Evolutionary conservation across 1,140 invertebrate species (phyloP).

Genomic region (Drosophila ogumai): DNA sequence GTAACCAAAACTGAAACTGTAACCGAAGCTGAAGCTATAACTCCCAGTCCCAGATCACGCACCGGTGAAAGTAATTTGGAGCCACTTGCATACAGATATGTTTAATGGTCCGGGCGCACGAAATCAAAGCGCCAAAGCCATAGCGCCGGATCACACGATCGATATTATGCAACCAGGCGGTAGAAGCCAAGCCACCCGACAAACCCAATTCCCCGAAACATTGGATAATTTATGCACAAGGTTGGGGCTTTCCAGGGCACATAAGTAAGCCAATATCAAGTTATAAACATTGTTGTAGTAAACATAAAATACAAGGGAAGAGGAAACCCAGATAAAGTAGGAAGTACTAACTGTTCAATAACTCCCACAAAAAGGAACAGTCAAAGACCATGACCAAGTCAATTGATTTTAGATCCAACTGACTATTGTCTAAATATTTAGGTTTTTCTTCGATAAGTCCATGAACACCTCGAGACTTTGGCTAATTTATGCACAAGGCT

Average conservation of each 20-base stretch:
- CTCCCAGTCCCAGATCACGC: constrained; percentile 53
- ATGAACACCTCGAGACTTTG: constrained; percentile 19
- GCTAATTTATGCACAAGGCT: constrained; percentile 71
- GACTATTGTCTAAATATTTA: neutral
- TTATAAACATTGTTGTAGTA: neutral
- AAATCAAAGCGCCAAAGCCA: constrained; percentile 45
- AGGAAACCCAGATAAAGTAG: neutral
- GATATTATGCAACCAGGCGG: constrained; percentile 58
- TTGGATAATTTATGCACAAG: constrained; percentile 65
- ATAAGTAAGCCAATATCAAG: constrained; percentile 22
- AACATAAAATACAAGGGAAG: neutral
- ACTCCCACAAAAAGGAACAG: neutral
- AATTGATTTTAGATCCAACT: neutral
- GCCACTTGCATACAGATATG: constrained; percentile 56
- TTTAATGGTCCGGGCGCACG: constrained; percentile 56
- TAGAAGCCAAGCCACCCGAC: constrained; percentile 21
- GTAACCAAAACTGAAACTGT: neutral
- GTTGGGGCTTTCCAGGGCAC: constrained; percentile 34
- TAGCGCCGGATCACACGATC: constrained; percentile 42
- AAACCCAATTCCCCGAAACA: constrained; percentile 9
- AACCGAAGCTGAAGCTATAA: neutral
- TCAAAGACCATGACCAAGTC: neutral
- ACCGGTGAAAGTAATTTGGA: constrained; percentile 77
- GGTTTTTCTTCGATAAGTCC: neutral
- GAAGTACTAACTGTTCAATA: neutral